Base-by-base conservation (phyloP, 2,888 invertebrate species). In the Tridacna gigas region DNA sequence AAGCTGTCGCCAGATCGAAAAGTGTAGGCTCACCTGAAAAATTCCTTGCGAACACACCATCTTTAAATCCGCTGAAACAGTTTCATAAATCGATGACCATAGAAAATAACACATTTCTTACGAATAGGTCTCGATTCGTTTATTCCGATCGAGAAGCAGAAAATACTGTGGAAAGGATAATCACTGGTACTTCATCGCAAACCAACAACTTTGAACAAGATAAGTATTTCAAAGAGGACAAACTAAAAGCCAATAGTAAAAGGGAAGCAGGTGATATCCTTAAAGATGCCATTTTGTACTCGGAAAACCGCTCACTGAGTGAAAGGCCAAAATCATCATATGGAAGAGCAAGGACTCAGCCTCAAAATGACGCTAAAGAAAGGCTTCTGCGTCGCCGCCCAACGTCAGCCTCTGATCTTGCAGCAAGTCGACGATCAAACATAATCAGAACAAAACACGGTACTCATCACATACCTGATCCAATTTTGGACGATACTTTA, bases 251-350 rank as follows among this genome's bases (percentile, higher is more conserved):
- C 4, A 5, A 67, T 0, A 28, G 28, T n/a, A 67, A n/a, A 37
- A 56, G 11, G 11, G 56, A 66, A 26, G 9, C 26, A 2, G 25
- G 26, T 15, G 20, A 4, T 37, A n/a, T n/a, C 4, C 15, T 20
- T 20, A 13, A n/a, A 20, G 67, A 67, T 67, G 20, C 67, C 15
- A 20, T 45, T 9, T 12, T 45, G n/a, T 18, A 45, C 45, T 37
- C 9, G 13, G 67, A 67, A 18, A 45, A 48, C 2, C 51, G 51
- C n/a, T 51, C 51, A 13, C 18, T 22, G 0, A n/a, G 47, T 20
- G 25, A 71, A 13, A 22, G 71, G 20, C 71, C 71, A 71, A 22
- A 47, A 22, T 71, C 71, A 1, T 71, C 71, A 12, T 71, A 71
- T 51, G 71, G 71, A 51, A 45, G 71, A n/a, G 0, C 51, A 26